Evolutionary conservation across 2,888 invertebrate species (phyloP).

Genomic region (Hemaris fuciformis): DNA sequence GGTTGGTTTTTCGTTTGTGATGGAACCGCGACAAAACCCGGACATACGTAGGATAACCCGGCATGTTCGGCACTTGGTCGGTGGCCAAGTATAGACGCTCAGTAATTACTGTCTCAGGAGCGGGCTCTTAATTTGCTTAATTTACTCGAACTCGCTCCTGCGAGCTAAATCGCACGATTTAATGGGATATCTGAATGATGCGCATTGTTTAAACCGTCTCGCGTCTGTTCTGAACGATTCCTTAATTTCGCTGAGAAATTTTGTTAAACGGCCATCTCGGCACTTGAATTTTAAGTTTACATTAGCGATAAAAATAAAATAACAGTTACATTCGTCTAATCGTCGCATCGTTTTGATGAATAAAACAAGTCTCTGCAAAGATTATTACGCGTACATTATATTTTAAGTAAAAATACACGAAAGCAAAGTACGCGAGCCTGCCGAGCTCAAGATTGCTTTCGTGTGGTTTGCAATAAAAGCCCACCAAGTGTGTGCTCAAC

Average conservation of each 20-base stretch:
- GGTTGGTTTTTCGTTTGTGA: conserved; percentile 12
- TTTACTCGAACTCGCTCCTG: conserved; percentile 65
- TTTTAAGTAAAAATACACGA: conserved; percentile 8
- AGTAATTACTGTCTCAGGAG: conserved; percentile 76
- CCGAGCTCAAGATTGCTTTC: conserved; percentile 52
- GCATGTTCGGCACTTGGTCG: conserved; percentile 50
- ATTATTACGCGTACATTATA: conserved; percentile 1
- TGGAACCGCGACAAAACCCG: conserved; percentile 15
- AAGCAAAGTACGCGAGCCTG: conserved; percentile 18
- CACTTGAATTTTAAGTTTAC: background rate
- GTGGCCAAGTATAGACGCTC: conserved; percentile 68
- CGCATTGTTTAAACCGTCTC: conserved; percentile 70
- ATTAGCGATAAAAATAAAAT: background rate
- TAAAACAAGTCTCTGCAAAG: background rate
- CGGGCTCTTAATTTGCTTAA: conserved; percentile 78
- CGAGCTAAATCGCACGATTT: conserved; percentile 71
- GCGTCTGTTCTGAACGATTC: conserved; percentile 56
- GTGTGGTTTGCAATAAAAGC: conserved; percentile 62
- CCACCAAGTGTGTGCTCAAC: conserved; percentile 49
- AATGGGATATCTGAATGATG: conserved; percentile 75
- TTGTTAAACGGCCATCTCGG: conserved; percentile 4
- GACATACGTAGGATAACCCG: conserved; percentile 36
- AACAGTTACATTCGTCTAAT: background rate
- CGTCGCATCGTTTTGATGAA: background rate
- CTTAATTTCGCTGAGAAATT: conserved; percentile 30